These are phyloP conservation scores for Calidris pygmaea DNA, from an alignment of 2,113 vertebrate species.

Conservation along the genomic window DNA sequence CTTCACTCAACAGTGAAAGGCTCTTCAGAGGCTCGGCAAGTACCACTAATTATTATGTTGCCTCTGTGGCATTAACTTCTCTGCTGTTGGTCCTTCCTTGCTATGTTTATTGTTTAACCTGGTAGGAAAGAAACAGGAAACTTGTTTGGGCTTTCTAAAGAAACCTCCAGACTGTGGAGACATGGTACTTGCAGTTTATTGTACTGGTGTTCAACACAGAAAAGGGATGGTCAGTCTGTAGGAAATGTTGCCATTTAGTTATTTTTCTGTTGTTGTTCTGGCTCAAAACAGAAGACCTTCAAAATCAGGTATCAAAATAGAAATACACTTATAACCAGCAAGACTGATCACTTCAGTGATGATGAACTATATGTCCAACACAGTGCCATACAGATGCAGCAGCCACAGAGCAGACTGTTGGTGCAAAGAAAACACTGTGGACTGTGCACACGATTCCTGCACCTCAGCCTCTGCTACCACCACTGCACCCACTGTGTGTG, in stretches of 20 bases:
- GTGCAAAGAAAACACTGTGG: neutral
- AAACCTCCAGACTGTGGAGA: neutral
- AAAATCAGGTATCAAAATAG: neutral
- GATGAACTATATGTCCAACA: neutral
- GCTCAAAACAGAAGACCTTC: neutral
- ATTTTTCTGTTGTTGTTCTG: neutral
- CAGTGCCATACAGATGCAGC: neutral
- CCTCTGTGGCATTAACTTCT: neutral
- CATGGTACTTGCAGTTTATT: neutral
- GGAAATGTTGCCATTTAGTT: neutral
- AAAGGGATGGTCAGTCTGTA: neutral
- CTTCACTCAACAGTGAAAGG: neutral
- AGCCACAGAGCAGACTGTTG: neutral
- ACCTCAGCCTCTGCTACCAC: neutral
- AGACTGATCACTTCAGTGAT: neutral
- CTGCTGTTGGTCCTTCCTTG: neutral
- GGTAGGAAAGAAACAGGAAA: neutral
- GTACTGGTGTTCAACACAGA: neutral
- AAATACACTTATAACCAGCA: neutral
- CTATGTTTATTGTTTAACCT: neutral
- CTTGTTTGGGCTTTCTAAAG: neutral
- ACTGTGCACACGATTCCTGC: fast-evolving
- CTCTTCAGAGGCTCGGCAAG: neutral
- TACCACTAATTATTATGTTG: neutral
- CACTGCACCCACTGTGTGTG: no score